Evolutionary conservation across 2,113 vertebrate genomes (phyloP).

Genomic region (Larimichthys polyactis): DNA sequence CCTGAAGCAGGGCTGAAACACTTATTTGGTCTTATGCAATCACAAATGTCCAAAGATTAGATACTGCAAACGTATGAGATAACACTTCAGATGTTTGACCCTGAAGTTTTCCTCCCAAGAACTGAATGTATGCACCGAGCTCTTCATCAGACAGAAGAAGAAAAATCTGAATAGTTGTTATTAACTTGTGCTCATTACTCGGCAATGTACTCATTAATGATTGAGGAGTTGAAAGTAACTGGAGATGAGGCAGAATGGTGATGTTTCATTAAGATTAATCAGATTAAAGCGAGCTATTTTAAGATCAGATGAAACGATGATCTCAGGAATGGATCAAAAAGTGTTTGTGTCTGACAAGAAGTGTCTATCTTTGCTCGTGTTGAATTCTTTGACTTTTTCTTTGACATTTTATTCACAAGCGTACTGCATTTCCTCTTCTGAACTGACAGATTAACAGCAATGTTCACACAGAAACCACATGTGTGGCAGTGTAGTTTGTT

Average conservation of each 20-base stretch:
- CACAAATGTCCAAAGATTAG: neutral
- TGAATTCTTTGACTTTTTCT: no score
- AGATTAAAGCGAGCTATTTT: neutral
- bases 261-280: conserved; percentile 16
- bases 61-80: neutral
- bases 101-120: neutral
- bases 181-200: neutral
- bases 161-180: no score
- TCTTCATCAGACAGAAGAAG: no score
- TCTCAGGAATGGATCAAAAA: neutral
- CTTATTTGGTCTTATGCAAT: neutral
- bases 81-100: neutral
- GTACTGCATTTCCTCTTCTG: neutral
- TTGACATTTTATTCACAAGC: neutral
- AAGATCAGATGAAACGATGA: neutral
- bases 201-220: neutral
- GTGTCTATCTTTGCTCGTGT: no score
- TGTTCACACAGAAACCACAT: neutral
- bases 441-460: neutral
- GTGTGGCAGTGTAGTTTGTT: neutral
- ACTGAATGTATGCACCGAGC: neutral
- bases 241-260: neutral
- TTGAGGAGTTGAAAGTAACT: neutral
- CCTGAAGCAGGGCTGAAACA: neutral
- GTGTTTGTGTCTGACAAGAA: no score